A percentile compares a stretch with the other conserved stretches of the same genome.
Conservation (phyloP, 2,888 invertebrate genomes). For the Philaethria dido region DNA sequence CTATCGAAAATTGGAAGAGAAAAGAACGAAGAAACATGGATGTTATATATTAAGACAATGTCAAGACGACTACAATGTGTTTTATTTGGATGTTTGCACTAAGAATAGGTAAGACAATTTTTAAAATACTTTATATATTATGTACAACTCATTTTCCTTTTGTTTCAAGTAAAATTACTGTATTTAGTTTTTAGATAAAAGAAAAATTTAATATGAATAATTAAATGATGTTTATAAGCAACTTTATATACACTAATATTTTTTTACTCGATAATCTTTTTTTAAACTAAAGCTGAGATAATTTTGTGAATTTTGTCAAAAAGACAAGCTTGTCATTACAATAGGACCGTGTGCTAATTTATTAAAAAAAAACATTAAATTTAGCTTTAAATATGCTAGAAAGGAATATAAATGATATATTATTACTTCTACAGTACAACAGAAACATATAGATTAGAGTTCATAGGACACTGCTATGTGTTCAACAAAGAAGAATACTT, state of each 20-base stretch:
- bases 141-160: neutral
- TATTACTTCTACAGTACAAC: slow-evolving; percentile 74
- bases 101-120: slow-evolving; percentile 83
- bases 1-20: slow-evolving; percentile 91
- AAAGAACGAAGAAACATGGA: slow-evolving; percentile 89
- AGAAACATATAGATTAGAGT: slow-evolving; percentile 88
- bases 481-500: slow-evolving; percentile 85
- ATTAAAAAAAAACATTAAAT: too few relatives aligned
- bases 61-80: slow-evolving; percentile 90
- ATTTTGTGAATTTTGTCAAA: too few relatives aligned
- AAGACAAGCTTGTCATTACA: too few relatives aligned
- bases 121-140: neutral
- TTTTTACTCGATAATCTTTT: too few relatives aligned
- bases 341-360: too few relatives aligned
- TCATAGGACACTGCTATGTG: slow-evolving; percentile 74
- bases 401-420: too few relatives aligned
- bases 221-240: too few relatives aligned
- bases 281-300: too few relatives aligned
- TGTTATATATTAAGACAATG: slow-evolving; percentile 93
- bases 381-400: too few relatives aligned
- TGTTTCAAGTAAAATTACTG: neutral
- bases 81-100: slow-evolving; percentile 91
- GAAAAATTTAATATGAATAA: too few relatives aligned
- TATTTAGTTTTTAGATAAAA: too few relatives aligned
- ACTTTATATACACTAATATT: too few relatives aligned